Evolutionary conservation across 1,140 invertebrate species (phyloP), one percentile per base, ranked within the genome.

Genomic region (Batillaria attramentaria): DNA sequence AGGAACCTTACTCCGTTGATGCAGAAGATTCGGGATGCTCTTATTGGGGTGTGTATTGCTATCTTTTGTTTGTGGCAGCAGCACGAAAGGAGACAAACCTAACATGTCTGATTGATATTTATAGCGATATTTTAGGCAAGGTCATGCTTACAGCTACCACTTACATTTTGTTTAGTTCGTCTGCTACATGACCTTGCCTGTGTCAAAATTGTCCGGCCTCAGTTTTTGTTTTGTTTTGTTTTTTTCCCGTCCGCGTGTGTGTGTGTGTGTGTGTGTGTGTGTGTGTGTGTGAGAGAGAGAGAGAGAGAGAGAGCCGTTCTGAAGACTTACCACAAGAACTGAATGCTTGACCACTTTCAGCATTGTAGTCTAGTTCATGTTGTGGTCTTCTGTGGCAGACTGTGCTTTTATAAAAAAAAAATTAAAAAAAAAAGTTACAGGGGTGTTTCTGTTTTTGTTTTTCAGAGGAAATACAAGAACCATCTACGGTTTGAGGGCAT

Each of bases 1-100:
- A 75, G 75, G 42, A 43, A 69, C 13, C 0, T 80, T 3, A 80
- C 79, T 31, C 79, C 79, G 28, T 24, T 80, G 5, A 46, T 80
- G 41, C 39, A 42, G 18, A n/a, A 16, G 54, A 24, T 80, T 20
- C 39, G 79, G 37, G 35, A 80, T 39, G 20, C 57, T 18, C 37
- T 70, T 24, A 13, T 81, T 28, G 73, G 72, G 54, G 73, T n/a
- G n/a, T n/a, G n/a, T 75, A 75, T 41, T 39, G 24, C 10, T 62
- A 62, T 69, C 33, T 69, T 33, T 46, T 68, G 1, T 76, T 43
- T 76, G 37, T n/a, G 6, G 6, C 16, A 2, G 10, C 33, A 18
- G 57, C 6, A 62, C 6, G 31, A 16, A 28, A 18, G 31, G 13
- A 62, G 13, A 62, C 13, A 13, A 6, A 62, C n/a, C 31, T 16